Conservation (phyloP, 2,888 invertebrate species). For the Sinohyriopsis cumingii region DNA sequence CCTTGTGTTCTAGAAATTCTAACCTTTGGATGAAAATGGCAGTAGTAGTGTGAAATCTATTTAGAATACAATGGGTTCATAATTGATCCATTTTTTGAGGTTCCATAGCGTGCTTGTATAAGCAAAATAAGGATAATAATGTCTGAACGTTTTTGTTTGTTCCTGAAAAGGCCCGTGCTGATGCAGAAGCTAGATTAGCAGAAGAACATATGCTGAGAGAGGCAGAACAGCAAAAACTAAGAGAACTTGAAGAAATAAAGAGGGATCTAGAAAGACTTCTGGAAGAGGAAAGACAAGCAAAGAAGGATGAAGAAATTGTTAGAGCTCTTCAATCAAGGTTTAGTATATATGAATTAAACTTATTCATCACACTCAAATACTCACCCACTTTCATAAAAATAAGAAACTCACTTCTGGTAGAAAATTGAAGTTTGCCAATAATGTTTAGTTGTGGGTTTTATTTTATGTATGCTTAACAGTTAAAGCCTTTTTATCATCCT, state of each 20-base stretch:
- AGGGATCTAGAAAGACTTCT: slow-evolving; percentile 81
- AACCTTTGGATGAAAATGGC: too few species aligned
- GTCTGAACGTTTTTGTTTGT: not conserved
- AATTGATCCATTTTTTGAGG: too few species aligned
- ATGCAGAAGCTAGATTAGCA: slow-evolving; percentile 73
- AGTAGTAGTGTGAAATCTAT: too few species aligned
- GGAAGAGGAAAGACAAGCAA: slow-evolving; percentile 88
- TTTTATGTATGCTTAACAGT: not conserved
- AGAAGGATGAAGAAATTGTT: slow-evolving; percentile 87
- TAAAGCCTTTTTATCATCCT: not conserved
- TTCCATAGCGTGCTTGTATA: too few species aligned
- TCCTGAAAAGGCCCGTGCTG: slow-evolving; percentile 71
- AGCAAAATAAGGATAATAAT: too few species aligned
- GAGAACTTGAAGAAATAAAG: slow-evolving; percentile 82
- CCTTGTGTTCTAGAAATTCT: too few species aligned
- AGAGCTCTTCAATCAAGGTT: slow-evolving; percentile 71
- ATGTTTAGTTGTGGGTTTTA: not conserved
- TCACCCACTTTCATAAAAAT: not conserved
- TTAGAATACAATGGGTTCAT: too few species aligned
- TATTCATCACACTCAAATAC: not conserved
- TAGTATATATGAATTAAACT: not conserved
- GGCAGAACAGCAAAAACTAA: slow-evolving; percentile 82
- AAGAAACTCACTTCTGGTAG: too few species aligned
- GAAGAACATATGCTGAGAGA: slow-evolving; percentile 79
- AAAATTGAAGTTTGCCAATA: too few species aligned